Evolutionary conservation across 1,140 invertebrate species (phyloP).

Genomic region (Magallana ariakensis): DNA sequence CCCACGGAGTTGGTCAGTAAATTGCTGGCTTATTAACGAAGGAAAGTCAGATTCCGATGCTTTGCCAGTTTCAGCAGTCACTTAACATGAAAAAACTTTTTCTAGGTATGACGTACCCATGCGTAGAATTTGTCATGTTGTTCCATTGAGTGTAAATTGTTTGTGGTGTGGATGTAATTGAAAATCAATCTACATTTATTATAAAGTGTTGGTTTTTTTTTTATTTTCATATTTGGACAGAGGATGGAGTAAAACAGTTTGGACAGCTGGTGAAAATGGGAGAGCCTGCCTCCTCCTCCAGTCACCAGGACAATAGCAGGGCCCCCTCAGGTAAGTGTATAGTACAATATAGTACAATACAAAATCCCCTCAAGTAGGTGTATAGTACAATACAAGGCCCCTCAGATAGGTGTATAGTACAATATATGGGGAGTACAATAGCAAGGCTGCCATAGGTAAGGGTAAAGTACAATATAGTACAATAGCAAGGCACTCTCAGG

Average conservation of each 20-base stretch:
- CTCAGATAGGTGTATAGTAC: no score
- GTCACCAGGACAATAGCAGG: slow-evolving; percentile 29
- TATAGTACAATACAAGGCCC: no score
- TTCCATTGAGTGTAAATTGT: not conserved
- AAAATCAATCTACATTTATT: not conserved
- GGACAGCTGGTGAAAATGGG: not conserved
- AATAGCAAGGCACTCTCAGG: no score
- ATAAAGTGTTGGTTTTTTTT: not conserved
- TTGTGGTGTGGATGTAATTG: not conserved
- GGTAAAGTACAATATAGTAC: no score
- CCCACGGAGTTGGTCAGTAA: slow-evolving; percentile 16
- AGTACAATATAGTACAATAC: not conserved
- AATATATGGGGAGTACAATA: no score
- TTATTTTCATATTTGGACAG: not conserved
- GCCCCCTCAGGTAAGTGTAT: not conserved
- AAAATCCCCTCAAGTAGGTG: no score
- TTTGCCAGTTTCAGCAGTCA: slow-evolving; percentile 12
- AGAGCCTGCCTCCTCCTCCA: slow-evolving; percentile 27
- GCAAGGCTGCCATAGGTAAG: no score
- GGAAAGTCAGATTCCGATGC: slow-evolving; percentile 1
- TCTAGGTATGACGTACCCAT: not conserved
- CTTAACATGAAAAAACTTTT: not conserved
- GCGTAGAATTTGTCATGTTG: not conserved
- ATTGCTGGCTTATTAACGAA: slow-evolving; percentile 15
- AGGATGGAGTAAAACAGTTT: not conserved